Evolutionary conservation across 2,888 invertebrate species (phyloP).

Genomic region (Adelphocoris suturalis): DNA sequence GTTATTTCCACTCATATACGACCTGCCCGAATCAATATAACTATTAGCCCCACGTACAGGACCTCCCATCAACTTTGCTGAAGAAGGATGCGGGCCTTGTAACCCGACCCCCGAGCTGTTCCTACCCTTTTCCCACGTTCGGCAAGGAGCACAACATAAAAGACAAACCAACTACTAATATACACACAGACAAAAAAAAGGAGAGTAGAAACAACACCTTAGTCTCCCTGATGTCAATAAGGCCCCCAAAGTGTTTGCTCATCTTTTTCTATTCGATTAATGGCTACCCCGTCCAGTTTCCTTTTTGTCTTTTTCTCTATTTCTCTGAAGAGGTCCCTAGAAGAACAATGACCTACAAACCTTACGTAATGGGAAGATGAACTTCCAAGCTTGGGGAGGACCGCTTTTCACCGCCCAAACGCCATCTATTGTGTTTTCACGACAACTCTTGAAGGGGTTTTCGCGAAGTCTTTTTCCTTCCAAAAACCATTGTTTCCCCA

Average conservation of each 20-base stretch:
- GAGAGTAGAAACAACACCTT: constrained; percentile 46
- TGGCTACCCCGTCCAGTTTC: constrained; percentile 41
- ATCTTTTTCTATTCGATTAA: constrained; percentile 59
- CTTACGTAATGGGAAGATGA: constrained; percentile 21
- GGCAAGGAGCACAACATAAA: constrained; percentile 9
- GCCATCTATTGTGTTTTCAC: constrained; percentile 19
- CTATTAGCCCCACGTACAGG: neutral
- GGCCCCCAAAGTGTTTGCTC: constrained; percentile 44
- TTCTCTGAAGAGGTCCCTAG: neutral
- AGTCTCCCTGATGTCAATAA: constrained; percentile 50
- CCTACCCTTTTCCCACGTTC: constrained; percentile 43
- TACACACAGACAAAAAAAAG: neutral
- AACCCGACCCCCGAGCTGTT: constrained; percentile 21
- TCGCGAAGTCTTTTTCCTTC: neutral
- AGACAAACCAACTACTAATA: constrained; percentile 37
- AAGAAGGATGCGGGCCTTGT: constrained; percentile 21
- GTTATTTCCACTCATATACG: too few species aligned
- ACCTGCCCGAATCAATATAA: neutral
- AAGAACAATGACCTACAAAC: constrained; percentile 34
- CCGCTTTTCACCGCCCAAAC: neutral
- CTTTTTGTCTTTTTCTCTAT: neutral
- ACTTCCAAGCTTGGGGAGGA: neutral
- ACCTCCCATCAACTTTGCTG: neutral
- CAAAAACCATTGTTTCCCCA: neutral
- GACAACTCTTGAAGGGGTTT: neutral